Percentiles rank a stretch among this genome's conserved stretches.
Evolutionary conservation across 2,888 invertebrate genomes (phyloP).

Genomic region (Clepsis dumicolana): DNA sequence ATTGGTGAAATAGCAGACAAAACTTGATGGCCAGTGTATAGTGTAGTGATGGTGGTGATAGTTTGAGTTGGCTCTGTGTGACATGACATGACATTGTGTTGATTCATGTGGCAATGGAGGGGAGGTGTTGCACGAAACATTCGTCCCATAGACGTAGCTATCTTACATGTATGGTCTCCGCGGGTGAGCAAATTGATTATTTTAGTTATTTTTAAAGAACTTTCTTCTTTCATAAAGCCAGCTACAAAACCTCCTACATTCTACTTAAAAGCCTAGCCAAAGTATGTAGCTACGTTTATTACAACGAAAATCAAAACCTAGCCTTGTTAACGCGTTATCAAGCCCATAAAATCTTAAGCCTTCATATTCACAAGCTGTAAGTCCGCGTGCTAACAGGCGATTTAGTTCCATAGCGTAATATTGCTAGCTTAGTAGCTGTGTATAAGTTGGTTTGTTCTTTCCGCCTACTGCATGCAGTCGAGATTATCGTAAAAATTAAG

Average conservation of each 20-base stretch:
- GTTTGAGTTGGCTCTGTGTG: too few species aligned
- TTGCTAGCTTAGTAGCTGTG: constrained; percentile 54
- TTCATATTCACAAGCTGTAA: constrained; percentile 55
- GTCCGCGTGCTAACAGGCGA: constrained; percentile 59
- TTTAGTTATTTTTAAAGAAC: too few species aligned
- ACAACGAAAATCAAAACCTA: constrained; percentile 32
- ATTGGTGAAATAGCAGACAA: too few species aligned
- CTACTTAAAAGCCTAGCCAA: background rate
- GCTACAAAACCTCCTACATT: background rate
- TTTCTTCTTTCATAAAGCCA: background rate
- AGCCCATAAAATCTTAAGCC: constrained; percentile 48
- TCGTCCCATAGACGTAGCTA: too few species aligned
- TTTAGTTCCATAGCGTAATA: constrained; percentile 61
- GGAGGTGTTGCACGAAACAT: too few species aligned
- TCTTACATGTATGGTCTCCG: too few species aligned
- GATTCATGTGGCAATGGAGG: too few species aligned
- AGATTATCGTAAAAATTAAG: constrained; percentile 76
- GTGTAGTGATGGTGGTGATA: too few species aligned
- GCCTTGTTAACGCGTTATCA: constrained; percentile 30
- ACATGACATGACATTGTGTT: too few species aligned
- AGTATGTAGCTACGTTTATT: background rate
- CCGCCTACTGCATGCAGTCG: constrained; percentile 67
- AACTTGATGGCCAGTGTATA: too few species aligned
- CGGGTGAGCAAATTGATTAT: too few species aligned
- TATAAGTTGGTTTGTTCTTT: constrained; percentile 53